phyloP scores from a whole-genome alignment of 2,797 vertebrate species.

The Scyliorhinus canicula region DNA sequence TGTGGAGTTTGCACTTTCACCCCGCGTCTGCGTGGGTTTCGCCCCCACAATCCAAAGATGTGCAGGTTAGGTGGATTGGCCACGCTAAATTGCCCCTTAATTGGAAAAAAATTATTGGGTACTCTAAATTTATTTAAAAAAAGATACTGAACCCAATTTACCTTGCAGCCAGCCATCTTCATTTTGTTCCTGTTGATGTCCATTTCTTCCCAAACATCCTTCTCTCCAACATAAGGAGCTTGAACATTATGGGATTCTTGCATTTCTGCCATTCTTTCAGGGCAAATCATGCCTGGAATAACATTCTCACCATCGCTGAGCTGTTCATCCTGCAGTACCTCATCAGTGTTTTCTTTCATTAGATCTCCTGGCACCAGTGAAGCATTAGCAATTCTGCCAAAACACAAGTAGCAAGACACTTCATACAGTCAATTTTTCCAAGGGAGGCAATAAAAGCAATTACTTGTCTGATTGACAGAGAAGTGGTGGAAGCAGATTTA shows the following conservation, averaged over 20 bases:
- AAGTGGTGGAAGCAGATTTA: not conserved
- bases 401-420: not conserved
- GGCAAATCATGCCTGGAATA: conserved; percentile 61
- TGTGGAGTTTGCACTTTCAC: too few relatives aligned
- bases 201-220: conserved; percentile 96
- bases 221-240: conserved; percentile 54
- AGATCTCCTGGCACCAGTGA: conserved; percentile 90
- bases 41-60: too few relatives aligned
- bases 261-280: conserved; percentile 72
- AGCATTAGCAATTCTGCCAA: conserved; percentile 84
- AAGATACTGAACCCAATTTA: conserved; percentile 44
- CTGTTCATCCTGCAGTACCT: conserved; percentile 92
- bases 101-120: too few relatives aligned
- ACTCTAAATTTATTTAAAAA: too few relatives aligned
- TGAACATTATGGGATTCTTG: conserved; percentile 71
- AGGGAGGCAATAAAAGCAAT: not conserved
- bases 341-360: conserved; percentile 90
- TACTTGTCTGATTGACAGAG: not conserved
- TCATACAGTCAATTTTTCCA: not conserved
- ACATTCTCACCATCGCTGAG: conserved; percentile 94
- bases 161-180: conserved; percentile 77
- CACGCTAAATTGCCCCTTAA: too few relatives aligned
- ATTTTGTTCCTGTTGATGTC: conserved; percentile 88
- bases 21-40: too few relatives aligned
- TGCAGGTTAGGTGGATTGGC: too few relatives aligned